Evolutionary conservation across 2,888 invertebrate species (phyloP).

Genomic region (Galerucella nymphaeae): DNA sequence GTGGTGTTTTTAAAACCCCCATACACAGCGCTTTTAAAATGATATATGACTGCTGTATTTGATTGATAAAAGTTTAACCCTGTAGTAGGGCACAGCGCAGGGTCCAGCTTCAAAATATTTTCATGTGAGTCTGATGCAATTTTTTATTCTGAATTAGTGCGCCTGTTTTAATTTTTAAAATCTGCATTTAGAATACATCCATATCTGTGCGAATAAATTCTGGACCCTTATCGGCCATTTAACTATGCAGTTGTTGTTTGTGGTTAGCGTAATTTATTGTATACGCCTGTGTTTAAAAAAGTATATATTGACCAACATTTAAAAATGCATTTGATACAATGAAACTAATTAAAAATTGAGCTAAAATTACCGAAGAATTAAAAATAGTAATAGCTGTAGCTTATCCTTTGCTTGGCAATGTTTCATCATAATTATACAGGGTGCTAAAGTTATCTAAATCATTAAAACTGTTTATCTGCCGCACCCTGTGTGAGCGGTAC

Average conservation of each 20-base stretch:
- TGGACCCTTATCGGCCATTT: slow-evolving; percentile 2
- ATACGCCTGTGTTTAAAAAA: not conserved
- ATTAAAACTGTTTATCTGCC: no score
- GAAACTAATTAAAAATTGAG: not conserved
- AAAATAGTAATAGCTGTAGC: no score
- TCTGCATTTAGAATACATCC: slow-evolving; percentile 22
- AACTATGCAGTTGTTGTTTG: slow-evolving; percentile 14
- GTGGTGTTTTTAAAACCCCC: slow-evolving; percentile 43
- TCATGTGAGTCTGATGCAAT: slow-evolving; percentile 33
- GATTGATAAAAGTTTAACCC: slow-evolving; percentile 48
- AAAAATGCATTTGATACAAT: not conserved
- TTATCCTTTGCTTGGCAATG: no score
- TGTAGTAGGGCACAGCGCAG: slow-evolving; percentile 30
- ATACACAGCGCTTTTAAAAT: slow-evolving; percentile 46
- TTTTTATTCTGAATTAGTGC: slow-evolving; percentile 32
- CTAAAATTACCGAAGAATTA: no score
- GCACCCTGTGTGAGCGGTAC: no score
- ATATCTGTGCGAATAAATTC: slow-evolving; percentile 19
- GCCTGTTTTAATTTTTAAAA: slow-evolving; percentile 27
- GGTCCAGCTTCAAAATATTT: slow-evolving; percentile 35
- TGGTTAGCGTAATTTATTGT: not conserved
- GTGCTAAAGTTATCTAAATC: no score
- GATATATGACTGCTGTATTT: slow-evolving; percentile 46
- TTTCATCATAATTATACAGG: no score
- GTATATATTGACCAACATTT: not conserved